phyloP scores from a whole-genome alignment of 2,113 vertebrate genomes.

The Callionymus lyra region DNA sequence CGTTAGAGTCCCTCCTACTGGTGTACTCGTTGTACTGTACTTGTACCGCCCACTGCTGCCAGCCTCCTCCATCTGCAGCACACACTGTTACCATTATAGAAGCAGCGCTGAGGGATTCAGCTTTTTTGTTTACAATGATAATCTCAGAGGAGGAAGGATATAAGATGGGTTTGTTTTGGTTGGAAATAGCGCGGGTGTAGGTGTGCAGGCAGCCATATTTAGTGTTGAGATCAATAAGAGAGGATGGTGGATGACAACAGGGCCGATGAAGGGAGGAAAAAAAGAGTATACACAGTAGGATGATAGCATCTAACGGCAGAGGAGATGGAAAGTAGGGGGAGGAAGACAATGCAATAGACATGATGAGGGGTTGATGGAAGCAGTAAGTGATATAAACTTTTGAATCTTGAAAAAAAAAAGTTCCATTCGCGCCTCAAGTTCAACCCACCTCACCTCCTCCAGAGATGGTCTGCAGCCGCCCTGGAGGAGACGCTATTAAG shows the following conservation, averaged over 20 bases:
- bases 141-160: constrained; percentile 8
- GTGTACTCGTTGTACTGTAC: constrained; percentile 26
- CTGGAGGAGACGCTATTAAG: constrained; percentile 11
- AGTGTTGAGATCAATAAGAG: constrained; percentile 28
- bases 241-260: constrained; percentile 21
- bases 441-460: constrained; percentile 9
- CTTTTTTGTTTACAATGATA: constrained; percentile 18
- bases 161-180: constrained; percentile 17
- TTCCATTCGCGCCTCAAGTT: constrained; percentile 8
- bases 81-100: constrained; percentile 8
- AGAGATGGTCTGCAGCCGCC: constrained; percentile 7
- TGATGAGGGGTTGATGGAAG: background rate
- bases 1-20: constrained; percentile 29
- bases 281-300: background rate
- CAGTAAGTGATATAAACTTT: constrained; percentile 3
- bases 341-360: background rate
- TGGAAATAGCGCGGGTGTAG: constrained; percentile 15
- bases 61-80: constrained; percentile 15
- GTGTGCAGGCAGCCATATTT: constrained; percentile 23
- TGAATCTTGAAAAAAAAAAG: constrained; percentile 8
- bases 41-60: constrained; percentile 21
- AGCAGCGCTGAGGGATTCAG: constrained; percentile 3
- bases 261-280: too few species aligned
- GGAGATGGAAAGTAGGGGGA: background rate
- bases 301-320: background rate